A percentile compares a stretch with the other conserved stretches of the same genome.
These are phyloP conservation scores for Macrotus californicus DNA, from an alignment of 2,113 vertebrate species.

Conservation along the genomic window DNA sequence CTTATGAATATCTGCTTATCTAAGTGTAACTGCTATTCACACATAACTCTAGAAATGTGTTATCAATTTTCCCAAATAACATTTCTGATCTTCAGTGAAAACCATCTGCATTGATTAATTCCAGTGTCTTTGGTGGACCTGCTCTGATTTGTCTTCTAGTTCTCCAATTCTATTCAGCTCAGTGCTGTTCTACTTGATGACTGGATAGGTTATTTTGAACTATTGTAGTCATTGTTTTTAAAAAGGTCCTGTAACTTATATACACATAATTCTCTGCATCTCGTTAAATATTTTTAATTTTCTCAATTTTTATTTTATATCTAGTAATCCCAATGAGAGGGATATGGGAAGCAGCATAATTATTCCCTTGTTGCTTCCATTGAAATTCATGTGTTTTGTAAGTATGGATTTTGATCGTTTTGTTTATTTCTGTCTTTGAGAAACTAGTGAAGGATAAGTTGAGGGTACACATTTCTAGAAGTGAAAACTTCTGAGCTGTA, in stretches of 20 bases:
- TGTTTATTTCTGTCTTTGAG: background rate
- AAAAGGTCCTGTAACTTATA: background rate
- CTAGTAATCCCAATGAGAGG: background rate
- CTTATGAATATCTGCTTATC: background rate
- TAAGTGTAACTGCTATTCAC: background rate
- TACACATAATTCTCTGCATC: background rate
- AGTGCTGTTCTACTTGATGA: background rate
- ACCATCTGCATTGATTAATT: background rate
- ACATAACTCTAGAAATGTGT: background rate
- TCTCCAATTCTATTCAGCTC: background rate
- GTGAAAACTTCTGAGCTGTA: background rate
- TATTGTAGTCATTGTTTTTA: background rate
- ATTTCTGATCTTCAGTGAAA: background rate
- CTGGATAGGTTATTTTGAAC: background rate
- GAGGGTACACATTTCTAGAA: background rate
- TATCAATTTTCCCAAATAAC: background rate
- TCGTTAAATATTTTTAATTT: background rate
- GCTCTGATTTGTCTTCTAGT: background rate
- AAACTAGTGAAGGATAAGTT: background rate
- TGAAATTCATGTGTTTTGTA: background rate
- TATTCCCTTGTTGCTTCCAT: background rate
- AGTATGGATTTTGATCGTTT: background rate
- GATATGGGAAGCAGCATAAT: background rate
- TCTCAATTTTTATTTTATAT: background rate
- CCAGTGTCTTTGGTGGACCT: background rate